Conservation (phyloP, 2,113 vertebrate species). For the Desmodus rotundus region DNA sequence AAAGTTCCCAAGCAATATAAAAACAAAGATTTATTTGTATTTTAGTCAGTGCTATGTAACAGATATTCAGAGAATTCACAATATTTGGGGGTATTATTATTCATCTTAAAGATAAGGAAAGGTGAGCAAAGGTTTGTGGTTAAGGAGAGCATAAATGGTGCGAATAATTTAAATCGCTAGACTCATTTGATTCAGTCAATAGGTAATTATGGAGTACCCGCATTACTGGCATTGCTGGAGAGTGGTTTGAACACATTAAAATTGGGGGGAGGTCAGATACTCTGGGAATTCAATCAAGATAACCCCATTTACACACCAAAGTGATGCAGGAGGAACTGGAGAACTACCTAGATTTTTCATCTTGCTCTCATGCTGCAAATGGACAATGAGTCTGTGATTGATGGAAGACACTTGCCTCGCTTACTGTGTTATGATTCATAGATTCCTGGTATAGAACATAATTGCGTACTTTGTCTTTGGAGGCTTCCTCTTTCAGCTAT, state of each 20-base stretch:
- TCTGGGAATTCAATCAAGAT: neutral
- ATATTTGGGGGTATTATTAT: neutral
- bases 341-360: neutral
- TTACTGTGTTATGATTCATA: slow-evolving; percentile 42
- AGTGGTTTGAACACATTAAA: neutral
- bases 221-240: neutral
- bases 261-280: neutral
- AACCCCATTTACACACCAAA: neutral
- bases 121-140: neutral
- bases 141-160: neutral
- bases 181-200: neutral
- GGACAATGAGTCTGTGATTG: neutral
- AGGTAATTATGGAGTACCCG: neutral
- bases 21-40: neutral
- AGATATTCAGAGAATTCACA: neutral
- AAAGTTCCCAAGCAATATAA: neutral
- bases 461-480: neutral
- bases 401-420: neutral
- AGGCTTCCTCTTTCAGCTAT: slow-evolving; percentile 35
- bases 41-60: neutral
- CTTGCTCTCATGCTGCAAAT: neutral
- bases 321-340: neutral
- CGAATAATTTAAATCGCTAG: neutral
- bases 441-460: neutral
- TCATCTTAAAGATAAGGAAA: neutral